A percentile compares a stretch with the other conserved stretches of the same genome.
Conservation (phyloP, 2,888 invertebrate genomes). For the Helleia helle region DNA sequence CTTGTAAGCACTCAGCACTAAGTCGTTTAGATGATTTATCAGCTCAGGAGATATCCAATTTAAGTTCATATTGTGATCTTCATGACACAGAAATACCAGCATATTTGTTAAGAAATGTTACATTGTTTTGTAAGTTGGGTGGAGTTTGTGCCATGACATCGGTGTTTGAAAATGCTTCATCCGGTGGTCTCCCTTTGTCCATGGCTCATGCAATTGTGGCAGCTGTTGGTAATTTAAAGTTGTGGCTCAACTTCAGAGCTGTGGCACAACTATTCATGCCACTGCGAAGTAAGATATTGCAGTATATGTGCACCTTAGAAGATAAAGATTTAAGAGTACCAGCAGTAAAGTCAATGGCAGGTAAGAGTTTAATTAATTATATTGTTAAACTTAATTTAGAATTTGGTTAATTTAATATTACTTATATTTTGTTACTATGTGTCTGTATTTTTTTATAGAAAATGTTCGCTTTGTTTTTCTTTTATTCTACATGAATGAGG, state of each 20-base stretch:
- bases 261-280: conserved; percentile 92
- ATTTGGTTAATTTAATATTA: too few species aligned
- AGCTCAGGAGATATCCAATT: conserved; percentile 86
- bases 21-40: conserved; percentile 87
- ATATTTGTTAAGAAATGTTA: conserved; percentile 92
- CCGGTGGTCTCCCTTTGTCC: conserved; percentile 85
- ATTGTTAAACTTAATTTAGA: too few species aligned
- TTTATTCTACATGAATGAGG: too few species aligned
- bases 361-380: conserved; percentile 45
- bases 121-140: conserved; percentile 92
- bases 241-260: conserved; percentile 94
- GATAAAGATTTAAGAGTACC: conserved; percentile 93
- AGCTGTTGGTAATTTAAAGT: conserved; percentile 91
- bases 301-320: conserved; percentile 94
- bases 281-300: conserved; percentile 87
- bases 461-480: too few species aligned
- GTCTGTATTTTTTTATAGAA: too few species aligned
- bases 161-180: conserved; percentile 85
- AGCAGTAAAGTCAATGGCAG: conserved; percentile 94
- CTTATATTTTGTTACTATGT: too few species aligned
- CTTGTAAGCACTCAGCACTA: conserved; percentile 88
- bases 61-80: conserved; percentile 90
- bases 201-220: conserved; percentile 94
- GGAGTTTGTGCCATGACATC: conserved; percentile 90
- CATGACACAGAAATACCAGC: conserved; percentile 95